Conservation (phyloP, 2,113 vertebrate species). For the Ciconia boyciana region DNA sequence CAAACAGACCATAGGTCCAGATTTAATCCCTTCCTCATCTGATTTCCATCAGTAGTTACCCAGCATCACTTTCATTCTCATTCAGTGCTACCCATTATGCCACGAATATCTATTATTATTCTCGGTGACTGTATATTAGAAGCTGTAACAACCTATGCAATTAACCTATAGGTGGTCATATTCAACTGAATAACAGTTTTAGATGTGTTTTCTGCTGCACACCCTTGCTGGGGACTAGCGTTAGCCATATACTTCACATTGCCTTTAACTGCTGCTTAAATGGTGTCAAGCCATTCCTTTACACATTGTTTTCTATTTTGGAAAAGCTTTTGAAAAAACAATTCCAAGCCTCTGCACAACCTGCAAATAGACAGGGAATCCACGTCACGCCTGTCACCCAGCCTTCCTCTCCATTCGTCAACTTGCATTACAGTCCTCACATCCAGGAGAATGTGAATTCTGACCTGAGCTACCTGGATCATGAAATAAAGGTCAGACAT, state of each 20-base stretch:
- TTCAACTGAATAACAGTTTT: background rate
- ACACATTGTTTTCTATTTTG: background rate
- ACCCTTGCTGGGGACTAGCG: background rate
- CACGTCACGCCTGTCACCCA: rapidly evolving
- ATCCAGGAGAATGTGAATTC: background rate
- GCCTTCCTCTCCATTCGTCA: background rate
- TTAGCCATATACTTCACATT: background rate
- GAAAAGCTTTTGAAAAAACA: background rate
- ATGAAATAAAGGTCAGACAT: constrained; percentile 60
- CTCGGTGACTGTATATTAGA: background rate
- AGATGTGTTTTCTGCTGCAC: background rate
- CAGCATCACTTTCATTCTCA: background rate
- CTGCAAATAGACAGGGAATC: background rate
- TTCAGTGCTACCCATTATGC: background rate
- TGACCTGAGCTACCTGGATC: constrained; percentile 31
- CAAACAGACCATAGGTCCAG: background rate
- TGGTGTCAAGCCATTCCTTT: background rate
- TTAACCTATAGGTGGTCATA: background rate
- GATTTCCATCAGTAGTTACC: background rate
- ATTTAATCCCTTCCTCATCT: background rate
- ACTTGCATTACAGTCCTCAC: background rate
- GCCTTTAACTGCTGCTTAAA: background rate
- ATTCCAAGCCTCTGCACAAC: background rate
- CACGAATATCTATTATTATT: background rate
- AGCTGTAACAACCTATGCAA: background rate